Evolutionary conservation across 2,797 vertebrate species (phyloP).

Genomic region (Kryptolebias ocellatus): DNA sequence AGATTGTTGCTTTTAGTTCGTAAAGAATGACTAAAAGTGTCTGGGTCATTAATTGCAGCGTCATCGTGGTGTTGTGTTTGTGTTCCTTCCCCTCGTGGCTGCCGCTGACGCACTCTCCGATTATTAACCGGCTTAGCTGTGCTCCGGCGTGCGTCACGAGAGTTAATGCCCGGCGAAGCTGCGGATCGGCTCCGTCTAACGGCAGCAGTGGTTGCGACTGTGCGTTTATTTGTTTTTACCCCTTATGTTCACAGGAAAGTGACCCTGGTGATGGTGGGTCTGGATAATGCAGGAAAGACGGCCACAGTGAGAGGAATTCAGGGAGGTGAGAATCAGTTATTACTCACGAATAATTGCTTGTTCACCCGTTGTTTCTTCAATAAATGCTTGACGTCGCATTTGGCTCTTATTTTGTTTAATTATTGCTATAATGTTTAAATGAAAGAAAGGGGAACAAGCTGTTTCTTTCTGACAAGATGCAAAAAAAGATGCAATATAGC

Average conservation of each 20-base stretch:
- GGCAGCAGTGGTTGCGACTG: background rate
- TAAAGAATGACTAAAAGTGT: too few relatives aligned
- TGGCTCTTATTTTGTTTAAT: background rate
- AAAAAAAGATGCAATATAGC: too few relatives aligned
- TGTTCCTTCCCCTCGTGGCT: conserved; percentile 1
- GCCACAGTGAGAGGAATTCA: conserved; percentile 85
- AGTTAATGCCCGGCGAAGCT: conserved; percentile 30
- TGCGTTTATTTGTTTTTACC: conserved; percentile 18
- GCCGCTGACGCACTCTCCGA: conserved; percentile 45
- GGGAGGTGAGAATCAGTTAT: conserved; percentile 74
- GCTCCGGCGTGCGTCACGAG: conserved; percentile 33
- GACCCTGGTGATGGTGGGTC: conserved; percentile 87
- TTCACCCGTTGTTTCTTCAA: too few relatives aligned
- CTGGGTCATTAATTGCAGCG: background rate
- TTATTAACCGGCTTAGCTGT: conserved; percentile 48
- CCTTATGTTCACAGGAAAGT: conserved; percentile 79
- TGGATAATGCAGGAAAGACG: conserved; percentile 89
- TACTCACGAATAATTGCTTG: background rate
- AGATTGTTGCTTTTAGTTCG: too few relatives aligned
- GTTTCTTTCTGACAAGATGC: too few relatives aligned
- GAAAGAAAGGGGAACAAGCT: background rate
- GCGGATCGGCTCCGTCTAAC: background rate
- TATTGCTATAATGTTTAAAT: background rate
- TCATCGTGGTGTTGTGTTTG: conserved; percentile 4
- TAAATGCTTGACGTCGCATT: background rate